Evolutionary conservation across 2,113 vertebrate genomes (phyloP).

Genomic region (Uropsilus gracilis): DNA sequence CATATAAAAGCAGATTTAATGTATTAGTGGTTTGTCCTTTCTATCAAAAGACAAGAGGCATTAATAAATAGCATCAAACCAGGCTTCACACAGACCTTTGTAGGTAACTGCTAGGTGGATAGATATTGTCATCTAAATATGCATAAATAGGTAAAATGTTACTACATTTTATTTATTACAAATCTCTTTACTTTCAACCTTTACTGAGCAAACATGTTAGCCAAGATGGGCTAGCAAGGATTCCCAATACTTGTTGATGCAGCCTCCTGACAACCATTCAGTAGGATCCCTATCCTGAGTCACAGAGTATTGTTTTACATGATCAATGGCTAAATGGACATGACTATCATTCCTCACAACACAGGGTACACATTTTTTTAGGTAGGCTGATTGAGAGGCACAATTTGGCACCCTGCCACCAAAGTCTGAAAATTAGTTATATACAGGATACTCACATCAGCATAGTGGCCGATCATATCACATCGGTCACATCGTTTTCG

Average conservation of each 20-base stretch:
- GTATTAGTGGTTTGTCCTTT: not conserved
- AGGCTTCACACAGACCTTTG: not conserved
- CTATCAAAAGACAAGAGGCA: constrained; percentile 13
- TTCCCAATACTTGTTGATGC: not conserved
- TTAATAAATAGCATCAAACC: not conserved
- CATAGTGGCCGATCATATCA: constrained; percentile 92
- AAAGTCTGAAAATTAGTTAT: constrained; percentile 18
- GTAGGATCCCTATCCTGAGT: not conserved
- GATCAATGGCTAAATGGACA: not conserved
- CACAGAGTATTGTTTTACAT: not conserved
- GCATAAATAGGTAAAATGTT: not conserved
- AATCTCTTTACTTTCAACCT: not conserved
- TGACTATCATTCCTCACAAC: not conserved
- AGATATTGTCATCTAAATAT: constrained; percentile 30
- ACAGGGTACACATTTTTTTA: constrained; percentile 39
- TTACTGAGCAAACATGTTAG: constrained; percentile 8
- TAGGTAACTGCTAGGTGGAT: not conserved
- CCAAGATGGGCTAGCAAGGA: not conserved
- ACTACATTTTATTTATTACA: constrained; percentile 7
- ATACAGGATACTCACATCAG: constrained; percentile 91
- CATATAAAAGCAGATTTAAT: constrained; percentile 38
- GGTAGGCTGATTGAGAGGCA: not conserved
- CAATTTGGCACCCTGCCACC: not conserved
- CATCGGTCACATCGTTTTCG: constrained; percentile 93
- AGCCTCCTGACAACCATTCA: not conserved